Evolutionary conservation across 2,888 invertebrate species (phyloP).

Genomic region (Protophormia terraenovae): DNA sequence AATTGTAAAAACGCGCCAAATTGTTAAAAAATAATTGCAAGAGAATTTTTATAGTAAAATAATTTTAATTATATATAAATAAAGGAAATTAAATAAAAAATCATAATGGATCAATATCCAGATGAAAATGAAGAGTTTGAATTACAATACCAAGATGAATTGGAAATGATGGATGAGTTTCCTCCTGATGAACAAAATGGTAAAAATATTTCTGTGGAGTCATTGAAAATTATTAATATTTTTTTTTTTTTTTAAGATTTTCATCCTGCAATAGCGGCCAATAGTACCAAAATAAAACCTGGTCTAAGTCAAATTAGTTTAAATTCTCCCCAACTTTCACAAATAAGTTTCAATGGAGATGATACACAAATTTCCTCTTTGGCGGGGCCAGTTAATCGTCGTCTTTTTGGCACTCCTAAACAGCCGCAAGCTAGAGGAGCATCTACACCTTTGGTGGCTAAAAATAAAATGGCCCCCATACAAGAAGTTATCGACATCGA

Average conservation of each 20-base stretch:
- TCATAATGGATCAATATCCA: conserved; percentile 78
- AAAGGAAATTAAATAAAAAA: not conserved
- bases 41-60: not conserved
- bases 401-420: conserved; percentile 78
- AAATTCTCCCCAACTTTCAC: conserved; percentile 76
- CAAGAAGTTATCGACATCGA: conserved; percentile 70
- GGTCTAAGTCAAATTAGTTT: not conserved
- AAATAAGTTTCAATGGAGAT: conserved; percentile 75
- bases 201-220: conserved; percentile 5
- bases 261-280: not conserved
- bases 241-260: conserved; percentile 4
- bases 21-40: not conserved
- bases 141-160: conserved; percentile 87
- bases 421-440: conserved; percentile 74
- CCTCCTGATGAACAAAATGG: conserved; percentile 70
- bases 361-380: conserved; percentile 34
- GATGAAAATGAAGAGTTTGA: conserved; percentile 86
- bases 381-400: conserved; percentile 74
- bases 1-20: conserved; percentile 47
- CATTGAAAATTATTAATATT: not conserved
- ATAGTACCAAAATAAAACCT: not conserved
- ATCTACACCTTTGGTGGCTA: conserved; percentile 76
- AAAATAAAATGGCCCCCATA: conserved; percentile 73
- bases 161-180: conserved; percentile 84
- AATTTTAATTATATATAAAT: not conserved